Percentiles rank a stretch among this genome's conserved stretches.
These are phyloP conservation scores for Carassius auratus DNA, from an alignment of 2,113 vertebrate genomes.

Conservation along the genomic window DNA sequence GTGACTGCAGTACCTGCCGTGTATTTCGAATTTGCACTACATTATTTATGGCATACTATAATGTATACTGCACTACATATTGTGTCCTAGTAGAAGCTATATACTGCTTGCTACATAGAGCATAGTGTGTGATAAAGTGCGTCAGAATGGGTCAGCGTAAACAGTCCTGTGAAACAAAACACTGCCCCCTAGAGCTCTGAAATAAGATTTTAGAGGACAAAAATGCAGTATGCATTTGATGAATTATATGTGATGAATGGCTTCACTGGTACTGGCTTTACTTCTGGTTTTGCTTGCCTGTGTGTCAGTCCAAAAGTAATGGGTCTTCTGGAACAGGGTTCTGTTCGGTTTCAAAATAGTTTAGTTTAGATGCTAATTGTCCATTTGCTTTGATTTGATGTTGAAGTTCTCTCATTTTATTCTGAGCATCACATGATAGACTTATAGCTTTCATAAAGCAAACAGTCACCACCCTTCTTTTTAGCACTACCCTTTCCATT, in stretches of 20 bases:
- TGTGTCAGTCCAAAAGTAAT: neutral
- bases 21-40: constrained; percentile 30
- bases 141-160: neutral
- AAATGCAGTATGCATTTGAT: constrained; percentile 10
- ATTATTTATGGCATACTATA: neutral
- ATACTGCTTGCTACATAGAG: neutral
- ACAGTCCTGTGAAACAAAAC: neutral
- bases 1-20: neutral
- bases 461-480: constrained; percentile 13
- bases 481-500: neutral
- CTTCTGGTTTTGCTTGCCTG: neutral
- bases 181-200: constrained; percentile 17
- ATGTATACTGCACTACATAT: constrained; percentile 14
- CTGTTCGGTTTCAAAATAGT: constrained; percentile 6
- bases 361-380: neutral
- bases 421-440: neutral
- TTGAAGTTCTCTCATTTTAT: neutral
- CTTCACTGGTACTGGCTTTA: constrained; percentile 1
- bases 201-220: neutral
- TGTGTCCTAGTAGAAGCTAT: neutral
- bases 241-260: neutral
- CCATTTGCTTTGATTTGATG: constrained; percentile 20
- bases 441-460: constrained; percentile 37
- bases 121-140: neutral
- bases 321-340: neutral